These are phyloP conservation scores for Psix sp. DNA, from an alignment of 1,140 invertebrate genomes.

Conservation along the genomic window DNA sequence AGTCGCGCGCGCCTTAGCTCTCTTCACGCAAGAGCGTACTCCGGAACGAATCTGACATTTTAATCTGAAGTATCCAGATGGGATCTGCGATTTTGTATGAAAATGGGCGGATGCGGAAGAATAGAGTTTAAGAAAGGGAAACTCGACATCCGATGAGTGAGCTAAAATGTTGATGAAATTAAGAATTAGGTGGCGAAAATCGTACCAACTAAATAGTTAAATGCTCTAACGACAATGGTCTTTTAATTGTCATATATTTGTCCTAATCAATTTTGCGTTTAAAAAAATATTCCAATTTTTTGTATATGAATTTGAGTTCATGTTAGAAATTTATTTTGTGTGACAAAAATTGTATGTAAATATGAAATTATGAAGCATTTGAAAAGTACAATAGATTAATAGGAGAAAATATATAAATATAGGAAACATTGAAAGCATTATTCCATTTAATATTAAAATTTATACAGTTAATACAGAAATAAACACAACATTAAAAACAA, in stretches of 20 bases:
- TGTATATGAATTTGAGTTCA: no score
- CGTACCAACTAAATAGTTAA: slow-evolving; percentile 8
- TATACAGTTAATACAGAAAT: no score
- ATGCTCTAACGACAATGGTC: slow-evolving; percentile 15
- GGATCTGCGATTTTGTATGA: slow-evolving; percentile 66
- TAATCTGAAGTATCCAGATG: slow-evolving; percentile 76
- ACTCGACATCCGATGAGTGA: slow-evolving; percentile 45
- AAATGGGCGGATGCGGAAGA: slow-evolving; percentile 50
- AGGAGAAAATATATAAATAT: no score
- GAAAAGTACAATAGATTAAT: no score
- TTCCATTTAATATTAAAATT: not conserved
- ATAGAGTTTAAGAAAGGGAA: slow-evolving; percentile 51
- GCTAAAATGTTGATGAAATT: slow-evolving; percentile 48
- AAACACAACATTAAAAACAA: no score
- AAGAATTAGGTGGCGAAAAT: slow-evolving; percentile 45
- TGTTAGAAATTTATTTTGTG: no score
- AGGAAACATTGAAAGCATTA: no score
- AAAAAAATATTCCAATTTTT: no score
- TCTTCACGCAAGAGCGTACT: slow-evolving; percentile 59
- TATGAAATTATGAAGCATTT: no score
- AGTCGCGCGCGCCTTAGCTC: slow-evolving; percentile 38
- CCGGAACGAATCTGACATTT: slow-evolving; percentile 73
- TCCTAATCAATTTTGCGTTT: slow-evolving; percentile 10
- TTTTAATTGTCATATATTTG: slow-evolving; percentile 35
- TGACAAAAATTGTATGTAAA: no score